Base-by-base conservation (phyloP, 2,888 invertebrate species). In the Mycalesis mineus region DNA sequence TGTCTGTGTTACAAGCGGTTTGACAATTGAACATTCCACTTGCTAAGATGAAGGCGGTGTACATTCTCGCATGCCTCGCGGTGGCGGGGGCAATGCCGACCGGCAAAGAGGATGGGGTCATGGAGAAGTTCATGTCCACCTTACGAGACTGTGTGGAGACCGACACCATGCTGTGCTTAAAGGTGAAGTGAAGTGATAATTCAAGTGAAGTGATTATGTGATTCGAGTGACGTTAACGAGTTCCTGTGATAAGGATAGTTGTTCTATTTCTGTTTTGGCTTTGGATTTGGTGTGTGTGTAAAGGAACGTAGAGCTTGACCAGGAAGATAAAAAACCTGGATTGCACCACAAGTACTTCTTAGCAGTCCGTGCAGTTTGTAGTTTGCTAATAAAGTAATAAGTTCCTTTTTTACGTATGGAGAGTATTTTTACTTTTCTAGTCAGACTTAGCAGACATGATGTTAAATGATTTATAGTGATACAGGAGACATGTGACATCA, bases 141-240 rank as follows among this genome's bases (percentile, higher is more conserved):
- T 69, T 95, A 61, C 91, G 92, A 80, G 93, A 93, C 72, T 95
- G 95, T 80, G 92, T 94, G 70, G 92, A 93, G 63, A 91, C 91
- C 63, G 93, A 94, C 69, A 91, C 94, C 73, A 88, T 92, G 70
- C 85, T 94, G 79, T 95, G 95, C 75, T 81, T 95, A 65, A 95
- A 95, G 92, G 95, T 95, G 91, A 91, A 45, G 86, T 83, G 79
- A 67, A 78, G 83, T 87, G 78, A 22, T 22, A n/a, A n/a, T n/a
- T n/a, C n/a, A 64, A 68, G 78, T 80, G 45, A 14, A 28, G 29
- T 33, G 84, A 41, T 82, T 82, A 64, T 68, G 71, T 74, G 73
- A 68, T 57, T 52, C 55, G 63, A 60, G 54, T 15, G 40, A 4
- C 14, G 40, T 15, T 4, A 29, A 29, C 29, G 29, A 6, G 33